Conservation (phyloP, 2,113 vertebrate genomes). For the Callaeas wilsoni region DNA sequence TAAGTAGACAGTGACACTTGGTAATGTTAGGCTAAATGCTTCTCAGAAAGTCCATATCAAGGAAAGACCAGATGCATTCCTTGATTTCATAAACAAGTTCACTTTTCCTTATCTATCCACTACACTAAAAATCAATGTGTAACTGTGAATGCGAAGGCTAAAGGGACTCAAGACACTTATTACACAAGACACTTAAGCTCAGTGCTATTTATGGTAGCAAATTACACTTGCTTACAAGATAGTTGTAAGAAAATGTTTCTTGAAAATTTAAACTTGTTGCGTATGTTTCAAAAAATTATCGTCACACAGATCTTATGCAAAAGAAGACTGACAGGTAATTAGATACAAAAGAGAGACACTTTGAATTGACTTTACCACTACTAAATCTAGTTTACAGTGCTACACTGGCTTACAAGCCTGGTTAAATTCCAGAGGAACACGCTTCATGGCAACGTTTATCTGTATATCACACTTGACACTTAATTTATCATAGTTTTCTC, state of each 20-base stretch:
- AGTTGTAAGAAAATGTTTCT: neutral
- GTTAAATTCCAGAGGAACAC: neutral
- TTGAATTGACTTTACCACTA: neutral
- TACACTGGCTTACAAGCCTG: neutral
- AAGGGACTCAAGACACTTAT: neutral
- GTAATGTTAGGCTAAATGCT: slow-evolving; percentile 10
- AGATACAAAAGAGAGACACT: neutral
- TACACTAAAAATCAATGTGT: slow-evolving; percentile 31
- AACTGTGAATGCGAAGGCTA: neutral
- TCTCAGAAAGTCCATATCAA: slow-evolving; percentile 8
- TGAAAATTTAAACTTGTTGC: neutral
- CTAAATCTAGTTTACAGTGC: neutral
- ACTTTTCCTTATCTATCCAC: slow-evolving; percentile 31
- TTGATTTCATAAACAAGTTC: slow-evolving; percentile 31
- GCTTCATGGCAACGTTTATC: neutral
- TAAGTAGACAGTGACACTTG: slow-evolving; percentile 21
- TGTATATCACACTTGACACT: slow-evolving; percentile 20
- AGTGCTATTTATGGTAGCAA: neutral
- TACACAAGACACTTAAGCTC: neutral
- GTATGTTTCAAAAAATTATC: neutral
- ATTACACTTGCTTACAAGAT: neutral
- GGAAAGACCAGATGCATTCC: neutral
- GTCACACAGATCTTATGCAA: neutral
- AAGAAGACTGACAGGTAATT: neutral
- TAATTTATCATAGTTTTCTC: slow-evolving; percentile 34